Conservation (phyloP, 2,113 vertebrate genomes). For the Tricholaema leucomelas region DNA sequence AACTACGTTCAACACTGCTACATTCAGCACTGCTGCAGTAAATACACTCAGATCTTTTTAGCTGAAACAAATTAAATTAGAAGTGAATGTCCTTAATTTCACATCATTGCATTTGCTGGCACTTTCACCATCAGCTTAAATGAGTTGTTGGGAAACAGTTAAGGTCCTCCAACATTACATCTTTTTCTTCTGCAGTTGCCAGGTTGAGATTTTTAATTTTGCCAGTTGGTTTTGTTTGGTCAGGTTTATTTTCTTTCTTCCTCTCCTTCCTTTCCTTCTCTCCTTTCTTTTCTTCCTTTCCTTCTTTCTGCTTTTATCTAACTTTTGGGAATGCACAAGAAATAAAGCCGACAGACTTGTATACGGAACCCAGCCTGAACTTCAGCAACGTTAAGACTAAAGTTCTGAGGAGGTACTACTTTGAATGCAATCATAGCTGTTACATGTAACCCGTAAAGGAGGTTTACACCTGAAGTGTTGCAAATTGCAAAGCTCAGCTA, state of each 20-base stretch:
- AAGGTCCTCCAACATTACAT: neutral
- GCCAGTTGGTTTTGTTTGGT: neutral
- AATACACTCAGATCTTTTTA: neutral
- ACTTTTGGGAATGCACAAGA: neutral
- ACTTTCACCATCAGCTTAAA: neutral
- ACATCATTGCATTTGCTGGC: neutral
- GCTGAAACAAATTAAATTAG: neutral
- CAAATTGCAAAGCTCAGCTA: neutral
- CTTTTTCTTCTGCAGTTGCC: constrained; percentile 11
- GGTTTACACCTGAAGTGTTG: neutral
- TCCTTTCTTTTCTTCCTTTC: too few relatives aligned
- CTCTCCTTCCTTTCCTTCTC: too few relatives aligned
- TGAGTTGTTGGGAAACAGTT: neutral
- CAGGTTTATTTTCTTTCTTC: neutral
- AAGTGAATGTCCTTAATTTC: neutral
- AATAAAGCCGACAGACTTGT: neutral
- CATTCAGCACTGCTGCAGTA: neutral
- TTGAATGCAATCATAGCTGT: neutral
- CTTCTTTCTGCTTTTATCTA: neutral
- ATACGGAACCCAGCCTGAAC: neutral
- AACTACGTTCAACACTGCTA: neutral
- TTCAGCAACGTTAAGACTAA: neutral
- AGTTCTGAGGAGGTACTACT: constrained; percentile 6
- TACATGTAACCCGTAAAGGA: neutral
- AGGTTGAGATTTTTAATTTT: constrained; percentile 22